Percentiles rank a stretch among this genome's conserved stretches.
Evolutionary conservation across 1,140 invertebrate genomes (phyloP).

Genomic region (Bicyclus anynana): DNA sequence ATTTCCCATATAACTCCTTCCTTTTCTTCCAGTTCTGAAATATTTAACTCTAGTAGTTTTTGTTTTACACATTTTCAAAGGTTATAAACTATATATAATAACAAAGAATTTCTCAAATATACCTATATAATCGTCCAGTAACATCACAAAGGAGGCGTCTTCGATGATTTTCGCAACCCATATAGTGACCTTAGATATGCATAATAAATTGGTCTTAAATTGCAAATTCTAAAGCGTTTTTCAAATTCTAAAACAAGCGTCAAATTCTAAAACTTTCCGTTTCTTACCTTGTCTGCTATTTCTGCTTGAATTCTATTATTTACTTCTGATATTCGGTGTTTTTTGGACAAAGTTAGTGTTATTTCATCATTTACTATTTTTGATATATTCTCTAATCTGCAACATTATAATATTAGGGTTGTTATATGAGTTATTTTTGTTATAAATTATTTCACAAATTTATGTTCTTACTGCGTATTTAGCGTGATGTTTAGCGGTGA

Average conservation of each 20-base stretch:
- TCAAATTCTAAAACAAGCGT: not conserved
- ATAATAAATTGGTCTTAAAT: not conserved
- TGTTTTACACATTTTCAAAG: too few relatives aligned
- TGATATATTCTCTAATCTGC: conserved; percentile 38
- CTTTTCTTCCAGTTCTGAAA: conserved; percentile 55
- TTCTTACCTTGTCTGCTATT: conserved; percentile 39
- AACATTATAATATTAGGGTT: conserved; percentile 9
- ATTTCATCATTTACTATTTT: conserved; percentile 36
- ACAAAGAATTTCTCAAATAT: conserved; percentile 11
- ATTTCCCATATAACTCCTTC: conserved; percentile 58
- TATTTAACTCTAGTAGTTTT: conserved; percentile 4
- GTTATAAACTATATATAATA: too few relatives aligned
- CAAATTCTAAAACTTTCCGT: too few relatives aligned
- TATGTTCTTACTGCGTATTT: conserved; percentile 36
- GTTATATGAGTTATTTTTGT: not conserved
- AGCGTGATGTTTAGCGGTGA: conserved; percentile 35
- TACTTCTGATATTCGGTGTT: conserved; percentile 10
- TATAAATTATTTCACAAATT: not conserved
- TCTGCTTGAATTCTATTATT: conserved; percentile 33
- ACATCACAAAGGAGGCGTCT: conserved; percentile 34
- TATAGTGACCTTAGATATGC: conserved; percentile 34
- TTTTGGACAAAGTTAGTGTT: conserved; percentile 19
- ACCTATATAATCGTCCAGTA: conserved; percentile 53
- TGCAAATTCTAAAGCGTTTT: not conserved
- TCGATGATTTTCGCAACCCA: conserved; percentile 52